Percentiles rank a stretch among this genome's conserved stretches.
phyloP scores from a whole-genome alignment of 2,888 invertebrate genomes.

The Scrobipalpa costella region DNA sequence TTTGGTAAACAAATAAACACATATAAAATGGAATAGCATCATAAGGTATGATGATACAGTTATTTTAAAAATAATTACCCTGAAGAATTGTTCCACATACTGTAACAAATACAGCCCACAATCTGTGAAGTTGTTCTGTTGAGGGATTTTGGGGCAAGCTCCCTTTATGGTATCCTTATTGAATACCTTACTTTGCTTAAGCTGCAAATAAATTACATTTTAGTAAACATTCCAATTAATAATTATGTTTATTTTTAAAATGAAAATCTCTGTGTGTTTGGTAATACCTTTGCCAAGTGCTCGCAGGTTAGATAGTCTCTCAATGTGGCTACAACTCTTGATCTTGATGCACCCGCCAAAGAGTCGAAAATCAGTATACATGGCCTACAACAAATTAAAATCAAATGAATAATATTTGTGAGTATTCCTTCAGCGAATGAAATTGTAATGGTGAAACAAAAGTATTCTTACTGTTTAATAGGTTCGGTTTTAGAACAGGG shows the following conservation, averaged over 20 bases:
- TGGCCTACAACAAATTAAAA: constrained; percentile 83
- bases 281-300: constrained; percentile 85
- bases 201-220: constrained; percentile 52
- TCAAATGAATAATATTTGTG: not conserved
- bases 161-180: constrained; percentile 93
- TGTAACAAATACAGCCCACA: constrained; percentile 97
- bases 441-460: not conserved
- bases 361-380: constrained; percentile 98
- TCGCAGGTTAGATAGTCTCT: constrained; percentile 95
- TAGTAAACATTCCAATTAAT: not conserved
- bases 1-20: not conserved
- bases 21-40: not conserved
- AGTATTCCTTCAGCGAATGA: not conserved
- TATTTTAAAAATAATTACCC: constrained; percentile 71
- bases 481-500: constrained; percentile 68
- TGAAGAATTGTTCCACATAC: constrained; percentile 97
- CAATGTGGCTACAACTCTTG: constrained; percentile 92
- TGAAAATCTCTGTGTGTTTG: not conserved
- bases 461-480: constrained; percentile 83
- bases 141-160: constrained; percentile 95
- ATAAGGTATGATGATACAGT: not conserved
- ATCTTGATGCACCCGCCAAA: constrained; percentile 89
- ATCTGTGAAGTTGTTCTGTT: constrained; percentile 98
- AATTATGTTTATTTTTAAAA: not conserved
- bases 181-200: constrained; percentile 84